These are phyloP conservation scores for Cinclus mexicanus DNA, from an alignment of 2,113 vertebrate genomes.

Conservation along the genomic window DNA sequence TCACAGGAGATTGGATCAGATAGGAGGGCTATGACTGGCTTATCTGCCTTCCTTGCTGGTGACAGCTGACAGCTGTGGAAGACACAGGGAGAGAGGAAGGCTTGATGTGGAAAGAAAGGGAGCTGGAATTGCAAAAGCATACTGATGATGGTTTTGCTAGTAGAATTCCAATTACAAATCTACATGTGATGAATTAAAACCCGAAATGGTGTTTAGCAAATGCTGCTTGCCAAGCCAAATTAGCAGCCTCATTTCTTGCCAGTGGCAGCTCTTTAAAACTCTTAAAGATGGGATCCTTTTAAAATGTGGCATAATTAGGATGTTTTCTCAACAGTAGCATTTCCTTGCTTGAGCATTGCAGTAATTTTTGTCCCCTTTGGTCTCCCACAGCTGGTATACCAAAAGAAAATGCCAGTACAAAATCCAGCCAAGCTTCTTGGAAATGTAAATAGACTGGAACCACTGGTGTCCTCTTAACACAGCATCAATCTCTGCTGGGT, in stretches of 20 bases:
- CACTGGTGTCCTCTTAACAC: slow-evolving; percentile 33
- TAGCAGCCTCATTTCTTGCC: slow-evolving; percentile 47
- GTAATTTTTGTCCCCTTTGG: slow-evolving; percentile 55
- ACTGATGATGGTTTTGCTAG: slow-evolving; percentile 12
- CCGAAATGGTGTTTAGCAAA: slow-evolving; percentile 56
- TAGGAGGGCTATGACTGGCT: not conserved
- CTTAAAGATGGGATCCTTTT: slow-evolving; percentile 34
- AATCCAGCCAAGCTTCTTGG: slow-evolving; percentile 46
- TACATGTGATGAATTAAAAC: slow-evolving; percentile 52
- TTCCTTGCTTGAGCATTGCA: not conserved
- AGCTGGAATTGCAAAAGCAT: slow-evolving; percentile 36
- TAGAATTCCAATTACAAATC: slow-evolving; percentile 34
- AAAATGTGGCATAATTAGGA: slow-evolving; percentile 58
- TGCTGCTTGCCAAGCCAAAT: slow-evolving; percentile 42
- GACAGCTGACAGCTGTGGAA: slow-evolving; percentile 62
- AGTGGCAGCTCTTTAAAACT: slow-evolving; percentile 49
- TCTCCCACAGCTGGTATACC: slow-evolving; percentile 47
- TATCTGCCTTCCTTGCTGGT: slow-evolving; percentile 42
- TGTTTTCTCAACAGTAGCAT: slow-evolving; percentile 60
- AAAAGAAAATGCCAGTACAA: slow-evolving; percentile 35
- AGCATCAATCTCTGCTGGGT: slow-evolving; percentile 18
- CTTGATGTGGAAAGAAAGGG: slow-evolving; percentile 28
- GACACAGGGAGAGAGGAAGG: slow-evolving; percentile 19
- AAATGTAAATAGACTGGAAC: slow-evolving; percentile 62
- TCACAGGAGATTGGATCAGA: not conserved